Evolutionary conservation across 2,113 vertebrate species (phyloP), one percentile per base, ranked within the genome.

Genomic region (Cynocephalus volans): DNA sequence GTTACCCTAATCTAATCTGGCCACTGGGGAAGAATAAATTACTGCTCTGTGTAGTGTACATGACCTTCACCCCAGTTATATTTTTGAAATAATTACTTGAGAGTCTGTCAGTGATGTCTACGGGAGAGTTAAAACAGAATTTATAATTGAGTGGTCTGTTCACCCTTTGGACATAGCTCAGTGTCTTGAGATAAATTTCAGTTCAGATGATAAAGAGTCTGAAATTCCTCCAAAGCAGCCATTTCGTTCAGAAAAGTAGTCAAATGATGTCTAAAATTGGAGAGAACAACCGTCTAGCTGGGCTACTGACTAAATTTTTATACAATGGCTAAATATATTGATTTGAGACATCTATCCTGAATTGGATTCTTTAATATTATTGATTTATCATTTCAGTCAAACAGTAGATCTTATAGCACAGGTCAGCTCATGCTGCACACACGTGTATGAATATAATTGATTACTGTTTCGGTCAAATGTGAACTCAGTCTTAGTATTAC

Each of bases 41-140:
- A 98, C 97, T 97, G 79, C 77, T 95, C 82, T 97, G 73, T 90
- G 45, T 81, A 93, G 95, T 97, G 96, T 97, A 97, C 82, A 97
- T 0, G 97, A 97, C 98, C 98, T 97, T 98, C 97, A 98, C 92
- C 93, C 88, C 88, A 83, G 97, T 97, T 89, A 92, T 98, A 98
- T 98, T 98, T 98, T 98, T 98, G 89, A 97, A 97, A 98, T 98
- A 98, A 98, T 98, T 98, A 85, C 73, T 45, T 3, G 89, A 91
- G 89, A 92, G 95, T 86, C 90, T 98, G 98, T 98, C 97, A 97
- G 84, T 91, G 73, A 70, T 97, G 95, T 97, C 98, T 96, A 95
- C 2, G 41, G 56, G 75, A 98, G 98, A 98, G 97, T 98, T 96
- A 98, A 98, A 98, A 48, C 98, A 98, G 97, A 98, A 97, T 95